phyloP scores from a whole-genome alignment of 2,888 invertebrate species.

The Protophormia terraenovae region DNA sequence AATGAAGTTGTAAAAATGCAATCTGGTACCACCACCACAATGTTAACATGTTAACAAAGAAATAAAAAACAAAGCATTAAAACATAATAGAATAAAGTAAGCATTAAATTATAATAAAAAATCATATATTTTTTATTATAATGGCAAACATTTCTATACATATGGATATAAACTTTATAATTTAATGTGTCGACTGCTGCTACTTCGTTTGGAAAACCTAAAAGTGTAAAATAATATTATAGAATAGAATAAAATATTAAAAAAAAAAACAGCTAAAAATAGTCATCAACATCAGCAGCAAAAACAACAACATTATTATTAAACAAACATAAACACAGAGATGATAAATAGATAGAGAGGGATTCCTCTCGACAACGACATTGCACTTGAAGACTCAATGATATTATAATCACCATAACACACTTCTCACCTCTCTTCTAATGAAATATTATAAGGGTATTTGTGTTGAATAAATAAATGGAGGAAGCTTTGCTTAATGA shows the following conservation, averaged over 20 bases:
- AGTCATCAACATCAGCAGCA: constrained; percentile 12
- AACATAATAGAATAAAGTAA: not conserved
- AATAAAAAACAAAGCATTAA: not conserved
- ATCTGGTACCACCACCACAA: constrained; percentile 5
- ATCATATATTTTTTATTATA: not conserved
- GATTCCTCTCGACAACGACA: not conserved
- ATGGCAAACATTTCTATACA: constrained; percentile 15
- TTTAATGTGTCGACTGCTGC: not conserved
- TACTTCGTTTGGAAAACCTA: constrained; percentile 35
- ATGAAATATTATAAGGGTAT: not conserved
- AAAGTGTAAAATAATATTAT: constrained; percentile 23
- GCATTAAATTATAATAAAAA: not conserved
- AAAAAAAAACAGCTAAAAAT: constrained; percentile 27
- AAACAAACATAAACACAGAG: constrained; percentile 3
- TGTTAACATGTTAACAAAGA: not conserved
- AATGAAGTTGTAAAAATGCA: constrained; percentile 57
- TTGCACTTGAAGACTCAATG: constrained; percentile 53
- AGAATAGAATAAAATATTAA: no score
- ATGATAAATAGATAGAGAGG: not conserved
- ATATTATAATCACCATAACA: not conserved
- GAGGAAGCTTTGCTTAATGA: constrained; percentile 22
- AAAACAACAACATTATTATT: not conserved
- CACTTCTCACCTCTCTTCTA: not conserved
- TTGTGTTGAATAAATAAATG: not conserved
- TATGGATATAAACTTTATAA: not conserved